Base-by-base conservation (phyloP, 2,113 vertebrate genomes). In the Polyodon spathula region DNA sequence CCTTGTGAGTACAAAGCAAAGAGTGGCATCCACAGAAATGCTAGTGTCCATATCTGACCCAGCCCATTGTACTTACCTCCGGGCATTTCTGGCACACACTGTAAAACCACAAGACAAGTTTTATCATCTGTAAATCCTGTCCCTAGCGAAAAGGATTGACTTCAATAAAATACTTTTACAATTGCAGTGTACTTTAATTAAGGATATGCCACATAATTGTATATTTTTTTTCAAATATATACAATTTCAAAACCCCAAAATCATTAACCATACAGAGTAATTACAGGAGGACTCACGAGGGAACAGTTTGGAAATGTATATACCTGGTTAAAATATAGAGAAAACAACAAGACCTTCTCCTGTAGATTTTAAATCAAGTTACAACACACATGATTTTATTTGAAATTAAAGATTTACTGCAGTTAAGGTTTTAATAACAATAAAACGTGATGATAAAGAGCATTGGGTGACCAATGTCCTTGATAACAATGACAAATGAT, bases 61-160 rank as follows among this genome's bases (percentile, higher is more conserved):
- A 80, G 75, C 77, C 81, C 81, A 72, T 62, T 79, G 78, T 60
- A 44, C 76, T 75, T 72, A 63, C 79, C 84, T 78, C 59, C 64
- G 64, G 85, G 82, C 70, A 58, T 74, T 79, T 83, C 79, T 90
- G 87, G 86, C 80, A 91, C 76, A 16, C 54, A 65, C 37, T 10
- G 14, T 74, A 60, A 78, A 88, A 82, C 80, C 76, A 75, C 84
- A 89, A 89, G 83, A 88, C 93, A 93, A 86, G 86, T 90, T 86
- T 81, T 81, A 86, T 90, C 89, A 86, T 86, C 78, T 83, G 81
- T 66, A 77, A 88, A 85, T 88, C 84, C 79, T 83, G 76, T 87
- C 73, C 52, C 80, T 82, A 67, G 63, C 74, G 75, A 79, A 79
- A 79, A 83, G 84, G 82, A 82, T 76, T 73, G 43, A 83, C 84